Evolutionary conservation across 1,140 invertebrate species (phyloP), one percentile per base, ranked within the genome.

Genomic region (Ceratosolen fusciceps): DNA sequence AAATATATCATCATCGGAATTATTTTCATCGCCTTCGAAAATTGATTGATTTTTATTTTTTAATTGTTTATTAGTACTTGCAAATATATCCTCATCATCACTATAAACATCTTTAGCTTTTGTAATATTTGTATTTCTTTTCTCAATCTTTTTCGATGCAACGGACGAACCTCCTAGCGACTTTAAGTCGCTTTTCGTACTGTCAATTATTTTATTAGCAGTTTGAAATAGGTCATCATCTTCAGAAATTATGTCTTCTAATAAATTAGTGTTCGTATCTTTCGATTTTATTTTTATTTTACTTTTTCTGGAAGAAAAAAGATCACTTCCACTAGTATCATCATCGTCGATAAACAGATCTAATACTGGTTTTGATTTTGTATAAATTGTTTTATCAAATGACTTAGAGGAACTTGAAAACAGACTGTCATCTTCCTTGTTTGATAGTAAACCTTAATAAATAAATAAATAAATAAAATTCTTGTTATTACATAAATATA

Each of bases 81-180:
- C 76, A 62, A 90, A 90, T 54, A 90, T 76, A 79, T 90, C 86
- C 0, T 90, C 88, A 0, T 89, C 88, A 10, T 84, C 85, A 47
- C 84, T 87, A 9, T 90, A 90, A 49, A 90, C 89, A 68, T 88
- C 84, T 19, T 85, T 86, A 52, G 85, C 60, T 65, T 81, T 82
- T 43, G 82, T 85, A 71, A 2, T 77, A 24, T 74, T 68, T 71
- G 80, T 0, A 10, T 68, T 16, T 60, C 70, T 8, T 79, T 84
- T 60, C 12, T 67, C 43, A 14, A n/a, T 47, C 8, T 19, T 12
- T 70, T 77, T 62, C 26, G 14, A 24, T 19, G 31, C 12, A 29
- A 8, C 8, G 0, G 70, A 19, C 54, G 0, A n/a, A n/a, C n/a
- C n/a, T n/a, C n/a, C n/a, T n/a, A n/a, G n/a, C n/a, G n/a, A 62